Base-by-base conservation (phyloP, 2,797 vertebrate species). In the Onychomys torridus region DNA sequence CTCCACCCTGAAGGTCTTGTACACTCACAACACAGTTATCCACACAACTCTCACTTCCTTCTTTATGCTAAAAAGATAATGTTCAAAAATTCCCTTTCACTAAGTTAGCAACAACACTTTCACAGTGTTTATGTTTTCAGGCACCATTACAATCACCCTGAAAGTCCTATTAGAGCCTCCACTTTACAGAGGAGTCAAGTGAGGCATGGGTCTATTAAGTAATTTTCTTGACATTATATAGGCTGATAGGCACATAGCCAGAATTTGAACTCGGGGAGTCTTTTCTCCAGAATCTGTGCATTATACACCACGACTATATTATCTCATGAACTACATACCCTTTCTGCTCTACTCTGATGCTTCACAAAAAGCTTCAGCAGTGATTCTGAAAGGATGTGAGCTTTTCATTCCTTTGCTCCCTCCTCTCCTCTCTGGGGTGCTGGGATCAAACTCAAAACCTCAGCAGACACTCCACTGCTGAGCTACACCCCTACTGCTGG, bases 31-130 rank as follows among this genome's bases (percentile, higher is more conserved):
- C n/a, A n/a, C n/a, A n/a, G n/a, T n/a, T 2, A 95, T 23, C 3
- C n/a, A 90, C 25, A 13, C 4, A 73, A 12, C 29, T 83, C 5
- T 77, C 61, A 19, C 76, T 77, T 90, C 40, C 67, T 49, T 90
- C 77, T 89, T 92, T 67, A 67, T 89, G 77, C 93, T 96, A 96
- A 88, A 93, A 69, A 94, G 49, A 79, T 63, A 86, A 95, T 84
- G 17, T 82, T 88, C 79, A 83, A 94, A 95, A 77, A 17, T 49
- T 55, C 1, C 29, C 5, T 57, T 81, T 85, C 86, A 34, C 34
- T 73, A 63, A 67, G 43, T 83, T 93, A 91, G 23, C 82, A 88
- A 87, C 76, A 88, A 73, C 21, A 94, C 14, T 82, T 49, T 57
- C 13, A 84, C 13, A 79, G 88, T 82, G 57, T 97, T 78, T n/a